These are phyloP conservation scores for Apostichopus leukothele DNA, from an alignment of 53 echinoderm and acorn worm species.

Conservation along the genomic window DNA sequence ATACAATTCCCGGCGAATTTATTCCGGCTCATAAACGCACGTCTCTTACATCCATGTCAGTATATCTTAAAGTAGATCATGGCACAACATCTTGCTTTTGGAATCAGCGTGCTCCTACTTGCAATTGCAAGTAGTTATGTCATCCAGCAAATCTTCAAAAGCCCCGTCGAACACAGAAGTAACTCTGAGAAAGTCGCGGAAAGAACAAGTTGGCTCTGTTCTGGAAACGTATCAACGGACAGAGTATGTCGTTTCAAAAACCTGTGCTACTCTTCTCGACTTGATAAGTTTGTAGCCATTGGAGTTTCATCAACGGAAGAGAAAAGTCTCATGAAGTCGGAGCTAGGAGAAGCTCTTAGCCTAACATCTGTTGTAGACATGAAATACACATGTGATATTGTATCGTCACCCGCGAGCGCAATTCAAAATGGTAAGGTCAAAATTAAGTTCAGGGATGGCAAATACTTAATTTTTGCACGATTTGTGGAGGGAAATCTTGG, in stretches of 20 bases:
- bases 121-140: no score
- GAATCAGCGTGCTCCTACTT: no score
- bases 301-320: neutral
- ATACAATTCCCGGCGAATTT: no score
- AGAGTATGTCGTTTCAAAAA: constrained; percentile 1
- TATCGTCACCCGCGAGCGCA: neutral
- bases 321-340: neutral
- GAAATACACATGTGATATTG: neutral
- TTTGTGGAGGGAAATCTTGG: constrained; percentile 64
- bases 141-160: no score
- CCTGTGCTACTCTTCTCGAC: neutral
- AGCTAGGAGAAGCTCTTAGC: neutral
- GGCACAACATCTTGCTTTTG: no score
- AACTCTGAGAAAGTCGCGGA: neutral
- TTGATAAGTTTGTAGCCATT: neutral
- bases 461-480: constrained; percentile 57
- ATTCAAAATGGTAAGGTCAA: neutral
- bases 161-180: no score
- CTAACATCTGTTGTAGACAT: neutral
- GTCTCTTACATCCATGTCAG: no score
- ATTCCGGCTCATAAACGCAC: no score
- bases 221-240: neutral
- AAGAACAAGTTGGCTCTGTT: neutral
- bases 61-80: no score
- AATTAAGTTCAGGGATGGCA: constrained; percentile 21